Conservation (phyloP, 1,140 invertebrate species). For the Pygmarrhopalites habei region DNA sequence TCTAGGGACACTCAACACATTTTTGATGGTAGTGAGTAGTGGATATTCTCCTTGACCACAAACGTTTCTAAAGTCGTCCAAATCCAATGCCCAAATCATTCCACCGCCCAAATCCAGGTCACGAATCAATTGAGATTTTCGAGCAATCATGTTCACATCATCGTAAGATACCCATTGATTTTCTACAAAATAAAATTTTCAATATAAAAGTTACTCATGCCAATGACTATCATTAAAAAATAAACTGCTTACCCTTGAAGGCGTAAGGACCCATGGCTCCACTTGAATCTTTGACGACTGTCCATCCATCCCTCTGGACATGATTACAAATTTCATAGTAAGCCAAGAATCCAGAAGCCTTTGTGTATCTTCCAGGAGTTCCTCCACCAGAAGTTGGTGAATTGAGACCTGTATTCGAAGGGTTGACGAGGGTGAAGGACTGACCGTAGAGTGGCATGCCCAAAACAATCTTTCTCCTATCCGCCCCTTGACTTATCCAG, state of each 20-base stretch:
- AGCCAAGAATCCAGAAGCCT: slow-evolving; percentile 63
- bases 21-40: slow-evolving; percentile 43
- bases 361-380: slow-evolving; percentile 68
- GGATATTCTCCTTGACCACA: slow-evolving; percentile 47
- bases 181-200: too few species aligned
- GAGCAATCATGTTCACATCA: slow-evolving; percentile 53
- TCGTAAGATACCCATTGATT: slow-evolving; percentile 64
- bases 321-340: slow-evolving; percentile 74
- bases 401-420: slow-evolving; percentile 56
- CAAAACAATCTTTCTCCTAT: slow-evolving; percentile 55
- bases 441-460: slow-evolving; percentile 71
- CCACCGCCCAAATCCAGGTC: slow-evolving; percentile 67
- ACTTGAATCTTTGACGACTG: slow-evolving; percentile 49
- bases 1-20: slow-evolving; percentile 53
- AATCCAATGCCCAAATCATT: slow-evolving; percentile 83
- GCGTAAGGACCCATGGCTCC: slow-evolving; percentile 55
- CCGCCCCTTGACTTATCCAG: slow-evolving; percentile 55
- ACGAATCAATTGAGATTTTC: slow-evolving; percentile 66
- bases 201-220: too few species aligned
- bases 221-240: too few species aligned
- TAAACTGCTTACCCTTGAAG: slow-evolving; percentile 53
- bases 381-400: slow-evolving; percentile 64
- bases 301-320: slow-evolving; percentile 58
- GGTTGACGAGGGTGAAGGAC: slow-evolving; percentile 65
- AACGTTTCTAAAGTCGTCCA: slow-evolving; percentile 71